A percentile compares a stretch with the other conserved stretches of the same genome.
Evolutionary conservation across 2,888 invertebrate genomes (phyloP).

Genomic region (Caenorhabditis japonica): DNA sequence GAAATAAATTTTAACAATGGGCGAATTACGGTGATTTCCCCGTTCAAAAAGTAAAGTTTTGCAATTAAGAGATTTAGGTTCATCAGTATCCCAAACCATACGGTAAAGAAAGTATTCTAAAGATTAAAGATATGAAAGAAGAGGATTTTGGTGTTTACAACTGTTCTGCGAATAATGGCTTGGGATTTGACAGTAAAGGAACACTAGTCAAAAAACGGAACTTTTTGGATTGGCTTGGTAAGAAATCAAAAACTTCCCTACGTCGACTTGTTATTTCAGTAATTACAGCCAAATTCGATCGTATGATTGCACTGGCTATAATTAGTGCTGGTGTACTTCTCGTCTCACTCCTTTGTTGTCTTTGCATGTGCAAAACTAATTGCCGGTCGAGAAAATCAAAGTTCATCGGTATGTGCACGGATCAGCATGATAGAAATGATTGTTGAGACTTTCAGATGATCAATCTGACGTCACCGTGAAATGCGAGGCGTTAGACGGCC

Average conservation of each 20-base stretch:
- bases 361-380: slow-evolving; percentile 46
- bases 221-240: slow-evolving; percentile 58
- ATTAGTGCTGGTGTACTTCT: slow-evolving; percentile 47
- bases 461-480: slow-evolving; percentile 76
- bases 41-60: neutral
- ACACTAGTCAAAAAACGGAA: slow-evolving; percentile 51
- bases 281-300: slow-evolving; percentile 46
- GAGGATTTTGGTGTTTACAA: slow-evolving; percentile 76
- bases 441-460: slow-evolving; percentile 60
- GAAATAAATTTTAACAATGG: slow-evolving; percentile 66
- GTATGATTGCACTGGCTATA: slow-evolving; percentile 42
- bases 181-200: slow-evolving; percentile 62
- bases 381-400: slow-evolving; percentile 56
- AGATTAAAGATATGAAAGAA: slow-evolving; percentile 66
- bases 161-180: slow-evolving; percentile 75
- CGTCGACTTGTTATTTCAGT: slow-evolving; percentile 42
- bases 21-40: slow-evolving; percentile 57
- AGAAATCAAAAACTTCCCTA: too few species aligned
- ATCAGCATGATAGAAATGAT: neutral
- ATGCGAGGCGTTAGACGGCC: slow-evolving; percentile 74
- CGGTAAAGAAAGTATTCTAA: slow-evolving; percentile 72
- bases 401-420: slow-evolving; percentile 54
- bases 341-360: slow-evolving; percentile 55
- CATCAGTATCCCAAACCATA: slow-evolving; percentile 68
- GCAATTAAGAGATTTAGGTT: slow-evolving; percentile 44